These are phyloP conservation scores for Corythornis madagascariensis DNA, from an alignment of 2,113 vertebrate genomes.

Conservation along the genomic window DNA sequence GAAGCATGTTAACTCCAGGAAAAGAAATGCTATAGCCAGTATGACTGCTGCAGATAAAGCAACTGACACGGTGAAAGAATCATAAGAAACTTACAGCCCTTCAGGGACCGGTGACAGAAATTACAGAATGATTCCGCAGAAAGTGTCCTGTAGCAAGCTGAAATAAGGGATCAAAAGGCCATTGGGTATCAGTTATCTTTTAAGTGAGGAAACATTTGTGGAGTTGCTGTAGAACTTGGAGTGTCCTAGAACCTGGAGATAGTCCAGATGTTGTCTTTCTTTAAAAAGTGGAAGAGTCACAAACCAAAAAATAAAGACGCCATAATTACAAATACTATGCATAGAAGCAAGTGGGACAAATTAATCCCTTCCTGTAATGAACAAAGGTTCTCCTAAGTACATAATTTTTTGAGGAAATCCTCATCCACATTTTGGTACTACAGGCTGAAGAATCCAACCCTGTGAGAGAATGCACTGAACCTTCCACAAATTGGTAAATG, in stretches of 20 bases:
- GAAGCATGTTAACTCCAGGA: slow-evolving; percentile 28
- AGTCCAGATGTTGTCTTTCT: neutral
- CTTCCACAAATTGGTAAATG: neutral
- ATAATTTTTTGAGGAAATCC: neutral
- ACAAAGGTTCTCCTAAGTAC: neutral
- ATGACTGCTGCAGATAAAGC: slow-evolving; percentile 48
- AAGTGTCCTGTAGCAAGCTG: neutral
- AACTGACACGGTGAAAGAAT: slow-evolving; percentile 46
- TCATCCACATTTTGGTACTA: neutral
- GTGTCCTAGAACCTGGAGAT: neutral
- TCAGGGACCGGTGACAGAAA: slow-evolving; percentile 35
- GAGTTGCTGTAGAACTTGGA: neutral
- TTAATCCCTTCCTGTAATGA: neutral
- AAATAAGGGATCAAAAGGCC: neutral
- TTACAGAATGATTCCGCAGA: slow-evolving; percentile 46
- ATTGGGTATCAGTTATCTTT: slow-evolving; percentile 24
- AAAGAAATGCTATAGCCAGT: slow-evolving; percentile 51
- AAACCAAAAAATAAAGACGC: neutral
- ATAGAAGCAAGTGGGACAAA: neutral
- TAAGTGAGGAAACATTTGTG: neutral
- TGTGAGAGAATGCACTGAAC: neutral
- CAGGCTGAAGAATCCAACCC: neutral
- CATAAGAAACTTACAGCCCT: slow-evolving; percentile 56
- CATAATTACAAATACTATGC: neutral
- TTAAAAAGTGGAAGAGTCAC: neutral